phyloP scores from a whole-genome alignment of 1,140 invertebrate species.

The Pogonomyrmex californicus region DNA sequence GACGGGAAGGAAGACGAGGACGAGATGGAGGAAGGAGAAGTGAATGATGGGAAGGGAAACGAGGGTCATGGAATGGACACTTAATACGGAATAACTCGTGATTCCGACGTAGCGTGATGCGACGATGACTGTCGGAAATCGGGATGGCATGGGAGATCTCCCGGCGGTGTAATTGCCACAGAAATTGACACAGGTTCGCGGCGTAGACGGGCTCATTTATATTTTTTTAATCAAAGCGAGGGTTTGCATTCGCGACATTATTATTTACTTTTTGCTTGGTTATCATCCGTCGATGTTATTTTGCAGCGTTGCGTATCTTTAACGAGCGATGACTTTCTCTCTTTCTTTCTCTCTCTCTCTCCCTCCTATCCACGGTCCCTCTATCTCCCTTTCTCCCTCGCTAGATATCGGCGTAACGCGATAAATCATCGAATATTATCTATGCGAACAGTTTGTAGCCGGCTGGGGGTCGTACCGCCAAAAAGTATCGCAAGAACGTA shows the following conservation, averaged over 20 bases:
- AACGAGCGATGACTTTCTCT: constrained; percentile 49
- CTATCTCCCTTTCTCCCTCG: not conserved
- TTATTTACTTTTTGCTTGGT: constrained; percentile 58
- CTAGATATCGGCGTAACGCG: not conserved
- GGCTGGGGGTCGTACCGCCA: constrained; percentile 9
- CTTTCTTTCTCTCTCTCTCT: not conserved
- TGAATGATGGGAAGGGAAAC: constrained; percentile 14
- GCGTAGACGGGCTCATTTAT: constrained; percentile 46
- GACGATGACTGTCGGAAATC: constrained; percentile 72
- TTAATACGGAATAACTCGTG: constrained; percentile 75
- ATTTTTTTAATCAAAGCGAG: constrained; percentile 56
- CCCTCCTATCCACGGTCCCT: not conserved
- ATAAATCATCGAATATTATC: constrained; percentile 61
- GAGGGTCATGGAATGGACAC: constrained; percentile 71
- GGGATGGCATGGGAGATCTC: constrained; percentile 30
- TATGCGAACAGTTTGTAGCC: constrained; percentile 47
- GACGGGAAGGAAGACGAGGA: not conserved
- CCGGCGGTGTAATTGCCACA: constrained; percentile 47
- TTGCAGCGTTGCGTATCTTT: constrained; percentile 50
- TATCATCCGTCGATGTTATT: constrained; percentile 57
- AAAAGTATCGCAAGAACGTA: constrained; percentile 61
- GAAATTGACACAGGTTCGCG: constrained; percentile 24
- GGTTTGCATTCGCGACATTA: constrained; percentile 53
- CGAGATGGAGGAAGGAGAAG: not conserved
- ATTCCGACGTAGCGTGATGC: constrained; percentile 54